Conservation (phyloP, 2,888 invertebrate genomes). For the Onthophagus sagittarius region DNA sequence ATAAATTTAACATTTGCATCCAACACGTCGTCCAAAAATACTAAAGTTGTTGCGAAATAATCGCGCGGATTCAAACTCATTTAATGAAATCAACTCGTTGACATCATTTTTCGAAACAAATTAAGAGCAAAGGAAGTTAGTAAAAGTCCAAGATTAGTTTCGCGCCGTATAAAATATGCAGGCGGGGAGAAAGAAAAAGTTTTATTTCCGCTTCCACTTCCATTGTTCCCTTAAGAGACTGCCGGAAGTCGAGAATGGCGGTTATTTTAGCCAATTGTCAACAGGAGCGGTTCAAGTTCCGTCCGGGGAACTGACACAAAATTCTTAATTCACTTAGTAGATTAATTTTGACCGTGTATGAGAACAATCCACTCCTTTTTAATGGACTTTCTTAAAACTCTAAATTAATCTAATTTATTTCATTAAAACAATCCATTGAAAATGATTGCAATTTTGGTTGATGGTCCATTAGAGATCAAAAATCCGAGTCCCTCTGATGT, state of each 20-base stretch:
- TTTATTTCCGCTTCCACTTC: slow-evolving; percentile 9
- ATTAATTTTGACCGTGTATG: slow-evolving; percentile 9
- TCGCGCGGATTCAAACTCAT: too few relatives aligned
- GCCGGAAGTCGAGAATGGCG: background rate
- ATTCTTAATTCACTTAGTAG: slow-evolving; percentile 8
- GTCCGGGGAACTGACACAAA: slow-evolving; percentile 1
- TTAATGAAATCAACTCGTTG: slow-evolving; percentile 3
- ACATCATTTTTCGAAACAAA: background rate
- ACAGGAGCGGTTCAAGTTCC: background rate
- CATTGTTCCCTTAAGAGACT: background rate
- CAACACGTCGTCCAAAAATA: background rate
- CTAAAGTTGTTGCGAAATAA: background rate
- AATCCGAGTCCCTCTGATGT: background rate
- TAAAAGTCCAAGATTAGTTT: slow-evolving; percentile 3
- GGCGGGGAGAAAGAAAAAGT: slow-evolving; percentile 1
- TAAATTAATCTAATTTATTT: background rate
- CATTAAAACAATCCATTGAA: background rate
- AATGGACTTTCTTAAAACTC: slow-evolving; percentile 9
- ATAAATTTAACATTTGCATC: background rate
- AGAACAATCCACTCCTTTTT: slow-evolving; percentile 3
- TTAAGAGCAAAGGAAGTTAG: background rate
- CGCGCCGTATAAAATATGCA: slow-evolving; percentile 3
- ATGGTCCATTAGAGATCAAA: background rate
- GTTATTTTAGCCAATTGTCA: background rate
- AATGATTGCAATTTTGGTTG: too few relatives aligned